Percentiles rank a stretch among this genome's conserved stretches.
Evolutionary conservation across 2,113 vertebrate genomes (phyloP).

Genomic region (Columbina picui): DNA sequence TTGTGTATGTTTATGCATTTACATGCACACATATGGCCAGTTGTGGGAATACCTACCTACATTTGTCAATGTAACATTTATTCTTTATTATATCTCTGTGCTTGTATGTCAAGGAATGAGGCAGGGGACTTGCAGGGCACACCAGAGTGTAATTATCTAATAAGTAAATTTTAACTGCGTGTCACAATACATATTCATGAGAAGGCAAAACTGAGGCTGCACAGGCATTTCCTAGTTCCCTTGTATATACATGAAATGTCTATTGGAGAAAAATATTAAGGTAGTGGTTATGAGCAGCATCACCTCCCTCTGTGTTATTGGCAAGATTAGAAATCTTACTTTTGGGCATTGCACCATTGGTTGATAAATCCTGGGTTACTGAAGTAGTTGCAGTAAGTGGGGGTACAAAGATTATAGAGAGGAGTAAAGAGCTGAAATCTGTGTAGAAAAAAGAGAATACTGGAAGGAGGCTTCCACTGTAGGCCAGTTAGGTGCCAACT

Average conservation of each 20-base stretch:
- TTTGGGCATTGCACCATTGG: neutral
- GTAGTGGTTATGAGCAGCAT: neutral
- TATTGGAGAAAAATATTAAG: neutral
- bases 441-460: neutral
- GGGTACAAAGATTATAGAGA: neutral
- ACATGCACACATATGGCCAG: fast-evolving
- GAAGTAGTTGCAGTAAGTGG: neutral
- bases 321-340: neutral
- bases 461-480: neutral
- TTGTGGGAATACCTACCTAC: neutral
- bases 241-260: neutral
- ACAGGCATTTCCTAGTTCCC: neutral
- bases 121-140: neutral
- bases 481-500: neutral
- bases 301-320: neutral
- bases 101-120: neutral
- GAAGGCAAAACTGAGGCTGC: neutral
- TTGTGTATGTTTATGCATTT: neutral
- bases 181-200: neutral
- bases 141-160: neutral
- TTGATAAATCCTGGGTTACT: neutral
- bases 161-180: neutral
- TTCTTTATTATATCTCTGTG: neutral
- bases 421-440: neutral
- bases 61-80: neutral